These are phyloP conservation scores for Pangasius krempfi DNA, from an alignment of 2,797 vertebrate genomes.

Conservation along the genomic window DNA sequence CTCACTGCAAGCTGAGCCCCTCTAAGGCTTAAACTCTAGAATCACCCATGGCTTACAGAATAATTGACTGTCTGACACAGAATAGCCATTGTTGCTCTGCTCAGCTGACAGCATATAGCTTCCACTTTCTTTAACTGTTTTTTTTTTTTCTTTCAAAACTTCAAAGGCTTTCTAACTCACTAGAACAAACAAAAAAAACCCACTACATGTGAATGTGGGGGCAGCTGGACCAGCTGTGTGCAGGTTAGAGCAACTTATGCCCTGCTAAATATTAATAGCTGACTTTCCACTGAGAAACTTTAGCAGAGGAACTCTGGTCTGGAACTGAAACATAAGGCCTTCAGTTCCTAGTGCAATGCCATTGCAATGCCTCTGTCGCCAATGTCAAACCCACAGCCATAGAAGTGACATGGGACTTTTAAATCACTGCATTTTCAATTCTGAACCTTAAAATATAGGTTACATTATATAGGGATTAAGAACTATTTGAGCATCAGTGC, in stretches of 20 bases:
- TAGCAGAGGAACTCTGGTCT: not conserved
- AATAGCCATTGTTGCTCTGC: not conserved
- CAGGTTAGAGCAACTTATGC: conserved; percentile 4
- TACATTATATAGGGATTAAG: not conserved
- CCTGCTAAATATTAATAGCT: conserved; percentile 22
- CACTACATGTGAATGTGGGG: not conserved
- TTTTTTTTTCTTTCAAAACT: not conserved
- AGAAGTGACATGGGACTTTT: not conserved
- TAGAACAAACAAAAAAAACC: conserved; percentile 13
- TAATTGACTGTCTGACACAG: conserved; percentile 15
- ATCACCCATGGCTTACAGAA: not conserved
- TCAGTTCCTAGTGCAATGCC: too few relatives aligned
- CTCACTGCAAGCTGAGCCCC: not conserved
- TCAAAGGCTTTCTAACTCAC: conserved; percentile 16
- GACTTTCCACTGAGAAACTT: conserved; percentile 1
- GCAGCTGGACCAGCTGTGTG: not conserved
- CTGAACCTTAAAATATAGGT: not conserved
- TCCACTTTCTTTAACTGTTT: conserved; percentile 14
- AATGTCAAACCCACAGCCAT: not conserved
- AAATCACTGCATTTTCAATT: not conserved
- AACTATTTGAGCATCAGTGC: not conserved
- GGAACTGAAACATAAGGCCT: not conserved
- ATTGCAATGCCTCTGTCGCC: not conserved
- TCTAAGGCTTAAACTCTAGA: not conserved
- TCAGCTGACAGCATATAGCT: conserved; percentile 7